Percentiles rank a stretch among this genome's conserved stretches.
Conservation (phyloP, 2,888 invertebrate genomes). For the Phoenoteleia sp. region DNA sequence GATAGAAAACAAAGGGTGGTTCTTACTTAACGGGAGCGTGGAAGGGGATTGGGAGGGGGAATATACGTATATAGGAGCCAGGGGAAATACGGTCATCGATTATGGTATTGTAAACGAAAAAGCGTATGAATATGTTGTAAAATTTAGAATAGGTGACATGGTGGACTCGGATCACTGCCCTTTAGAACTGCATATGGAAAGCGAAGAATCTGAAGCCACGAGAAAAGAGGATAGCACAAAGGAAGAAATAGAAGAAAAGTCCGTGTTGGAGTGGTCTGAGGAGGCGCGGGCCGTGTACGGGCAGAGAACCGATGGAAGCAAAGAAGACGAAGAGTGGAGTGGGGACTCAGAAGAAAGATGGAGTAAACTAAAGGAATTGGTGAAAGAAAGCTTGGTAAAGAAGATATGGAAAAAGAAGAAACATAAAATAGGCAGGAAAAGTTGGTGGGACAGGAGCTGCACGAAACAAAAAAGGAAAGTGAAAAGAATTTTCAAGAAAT, state of each 20-base stretch:
- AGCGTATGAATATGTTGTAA: too few relatives aligned
- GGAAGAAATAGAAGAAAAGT: constrained; percentile 25
- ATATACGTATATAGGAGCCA: too few relatives aligned
- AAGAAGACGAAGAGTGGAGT: not conserved
- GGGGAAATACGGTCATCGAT: constrained; percentile 64
- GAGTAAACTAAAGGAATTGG: not conserved
- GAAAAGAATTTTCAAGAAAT: constrained; percentile 3
- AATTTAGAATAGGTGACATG: too few relatives aligned
- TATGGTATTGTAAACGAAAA: too few relatives aligned
- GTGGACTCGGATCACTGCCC: constrained; percentile 67
- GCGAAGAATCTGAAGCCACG: too few relatives aligned
- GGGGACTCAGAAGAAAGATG: not conserved
- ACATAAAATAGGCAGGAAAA: not conserved
- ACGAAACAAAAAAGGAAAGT: not conserved
- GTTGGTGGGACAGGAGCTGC: constrained; percentile 13
- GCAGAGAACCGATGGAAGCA: not conserved
- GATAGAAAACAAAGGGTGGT: constrained; percentile 59
- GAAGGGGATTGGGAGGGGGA: constrained; percentile 68
- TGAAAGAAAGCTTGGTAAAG: not conserved
- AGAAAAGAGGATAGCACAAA: too few relatives aligned
- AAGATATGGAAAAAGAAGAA: not conserved
- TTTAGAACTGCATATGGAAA: too few relatives aligned
- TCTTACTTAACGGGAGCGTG: constrained; percentile 67
- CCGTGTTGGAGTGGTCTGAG: not conserved
- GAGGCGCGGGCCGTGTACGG: not conserved